A percentile compares a stretch with the other conserved stretches of the same genome.
Evolutionary conservation across 2,797 vertebrate species (phyloP).

Genomic region (Myotis findleyi): DNA sequence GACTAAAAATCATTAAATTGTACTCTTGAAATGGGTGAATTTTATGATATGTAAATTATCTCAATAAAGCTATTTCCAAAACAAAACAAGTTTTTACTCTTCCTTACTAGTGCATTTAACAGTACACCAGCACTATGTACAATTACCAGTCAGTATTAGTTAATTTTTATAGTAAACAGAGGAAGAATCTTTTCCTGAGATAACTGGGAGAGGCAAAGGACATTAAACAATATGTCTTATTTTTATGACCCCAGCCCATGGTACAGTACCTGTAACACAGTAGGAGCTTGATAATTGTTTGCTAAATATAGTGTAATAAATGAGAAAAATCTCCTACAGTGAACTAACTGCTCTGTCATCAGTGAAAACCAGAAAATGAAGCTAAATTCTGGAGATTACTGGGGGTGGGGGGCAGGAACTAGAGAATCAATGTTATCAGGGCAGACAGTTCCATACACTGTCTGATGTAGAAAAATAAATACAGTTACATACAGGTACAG

Average conservation of each 20-base stretch:
- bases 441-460: background rate
- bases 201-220: slow-evolving; percentile 15
- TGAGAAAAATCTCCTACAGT: background rate
- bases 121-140: background rate
- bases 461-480: slow-evolving; percentile 4
- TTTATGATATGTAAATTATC: slow-evolving; percentile 25
- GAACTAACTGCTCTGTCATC: background rate
- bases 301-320: background rate
- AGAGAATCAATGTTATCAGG: background rate
- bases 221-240: background rate
- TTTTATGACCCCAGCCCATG: background rate
- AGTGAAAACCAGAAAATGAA: slow-evolving; percentile 33
- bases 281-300: slow-evolving; percentile 40
- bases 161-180: slow-evolving; percentile 16
- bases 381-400: background rate
- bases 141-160: slow-evolving; percentile 37
- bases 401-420: background rate
- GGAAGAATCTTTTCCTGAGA: background rate
- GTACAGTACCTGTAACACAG: background rate
- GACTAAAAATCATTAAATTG: background rate
- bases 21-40: slow-evolving; percentile 28
- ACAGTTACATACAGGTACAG: background rate
- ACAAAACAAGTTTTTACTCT: slow-evolving; percentile 2
- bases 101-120: slow-evolving; percentile 26
- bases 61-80: background rate